Evolutionary conservation across 2,113 vertebrate species (phyloP).

Genomic region (Aspidoscelis tigris): DNA sequence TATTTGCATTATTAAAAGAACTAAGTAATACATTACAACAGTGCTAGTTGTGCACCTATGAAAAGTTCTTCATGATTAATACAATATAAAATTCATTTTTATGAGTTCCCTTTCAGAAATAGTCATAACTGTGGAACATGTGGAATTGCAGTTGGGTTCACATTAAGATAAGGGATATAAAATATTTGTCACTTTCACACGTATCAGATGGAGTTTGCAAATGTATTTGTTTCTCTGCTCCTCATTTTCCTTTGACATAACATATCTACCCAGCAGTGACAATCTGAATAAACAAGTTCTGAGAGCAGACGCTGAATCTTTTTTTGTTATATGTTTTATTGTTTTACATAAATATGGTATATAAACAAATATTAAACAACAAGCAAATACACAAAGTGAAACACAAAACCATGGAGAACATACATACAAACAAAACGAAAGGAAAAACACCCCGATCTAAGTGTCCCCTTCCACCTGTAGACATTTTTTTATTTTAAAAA

Average conservation of each 20-base stretch:
- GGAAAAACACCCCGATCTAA: too few relatives aligned
- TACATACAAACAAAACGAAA: too few relatives aligned
- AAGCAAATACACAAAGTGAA: too few relatives aligned
- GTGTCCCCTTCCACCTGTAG: too few relatives aligned
- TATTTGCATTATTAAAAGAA: constrained; percentile 57
- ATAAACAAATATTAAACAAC: too few relatives aligned
- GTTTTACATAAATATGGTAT: too few relatives aligned
- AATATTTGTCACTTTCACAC: neutral
- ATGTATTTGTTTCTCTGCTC: constrained; percentile 10
- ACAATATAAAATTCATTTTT: constrained; percentile 6
- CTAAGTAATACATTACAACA: constrained; percentile 37
- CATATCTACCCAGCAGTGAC: neutral
- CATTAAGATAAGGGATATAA: neutral
- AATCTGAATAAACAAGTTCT: neutral
- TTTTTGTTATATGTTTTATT: too few relatives aligned
- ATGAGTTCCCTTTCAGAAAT: too few relatives aligned
- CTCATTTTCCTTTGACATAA: neutral
- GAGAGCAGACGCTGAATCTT: neutral
- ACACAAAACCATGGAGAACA: too few relatives aligned
- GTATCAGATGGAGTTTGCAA: constrained; percentile 41
- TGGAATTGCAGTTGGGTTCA: neutral
- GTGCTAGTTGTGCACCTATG: constrained; percentile 53
- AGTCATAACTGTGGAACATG: neutral
- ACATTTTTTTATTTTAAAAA: too few relatives aligned
- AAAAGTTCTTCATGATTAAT: constrained; percentile 29